Base-by-base conservation (phyloP, 35 echinoderm and acorn worm genomes). In the Apostichopus californicus region DNA sequence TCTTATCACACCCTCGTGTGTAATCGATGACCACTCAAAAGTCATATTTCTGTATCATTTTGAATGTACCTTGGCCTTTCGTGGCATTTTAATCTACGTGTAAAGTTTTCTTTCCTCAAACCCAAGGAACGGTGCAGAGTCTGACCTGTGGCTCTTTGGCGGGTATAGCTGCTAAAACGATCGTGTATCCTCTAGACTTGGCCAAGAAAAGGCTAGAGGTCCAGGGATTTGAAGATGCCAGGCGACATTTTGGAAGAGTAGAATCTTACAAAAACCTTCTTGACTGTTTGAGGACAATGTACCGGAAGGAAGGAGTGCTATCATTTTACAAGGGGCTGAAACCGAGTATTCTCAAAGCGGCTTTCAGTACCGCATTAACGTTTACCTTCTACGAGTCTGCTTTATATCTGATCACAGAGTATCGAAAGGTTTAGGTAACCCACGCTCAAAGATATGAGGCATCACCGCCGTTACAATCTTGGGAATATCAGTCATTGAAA, bases 201-300 rank as follows among this genome's bases (percentile, higher is more conserved):
- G 55, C 95, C 87, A 98, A 98, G 93, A 98, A 98, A 66, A 71
- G 97, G 17, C 88, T 98, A 2, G 93, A 98, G 57, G 95, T 98
- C 6, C 94, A 95, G 79, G 97, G 97, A 9, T 98, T 98, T 82
- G 97, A 98, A 57, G 91, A 95, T 70, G 97, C 97, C 0, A 93
- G 97, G 54, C 91, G 68, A 12, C 79, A 59, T 28, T 98, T 98
- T 64, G 97, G 97, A 54, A 92, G 63, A 75, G 92, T 95, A 0
- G 91, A 53, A 54, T 66, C 46, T 8, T 94, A 94, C 75, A 77
- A 81, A 13, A 84, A 90, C 46, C 46, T 96, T 12, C 54, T 83
- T 14, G 71, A 94, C 59, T 98, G 97, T 52, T 57, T 92, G 8
- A 77, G 78, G 12, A 90, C 58, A 1, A 93, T 93, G 60, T 80